Conservation (phyloP, 2,797 vertebrate species). For the Channallabes apus region DNA sequence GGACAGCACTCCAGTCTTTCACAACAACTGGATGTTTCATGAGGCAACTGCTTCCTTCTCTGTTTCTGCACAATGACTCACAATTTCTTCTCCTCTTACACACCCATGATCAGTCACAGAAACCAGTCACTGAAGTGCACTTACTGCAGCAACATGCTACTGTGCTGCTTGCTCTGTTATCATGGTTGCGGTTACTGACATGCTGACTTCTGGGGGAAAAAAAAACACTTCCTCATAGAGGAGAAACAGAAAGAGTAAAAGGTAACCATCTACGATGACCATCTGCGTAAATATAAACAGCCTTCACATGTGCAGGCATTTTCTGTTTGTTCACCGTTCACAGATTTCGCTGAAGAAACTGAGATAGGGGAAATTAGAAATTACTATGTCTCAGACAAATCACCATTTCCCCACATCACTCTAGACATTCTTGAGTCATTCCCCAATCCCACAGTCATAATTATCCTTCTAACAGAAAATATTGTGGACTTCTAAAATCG, state of each 20-base stretch:
- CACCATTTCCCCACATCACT: background rate
- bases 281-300: constrained; percentile 15
- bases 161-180: background rate
- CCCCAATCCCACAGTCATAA: background rate
- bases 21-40: constrained; percentile 37
- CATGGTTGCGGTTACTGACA: background rate
- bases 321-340: background rate
- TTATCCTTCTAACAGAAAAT: background rate
- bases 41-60: constrained; percentile 43
- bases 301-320: background rate
- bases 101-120: background rate
- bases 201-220: constrained; percentile 12
- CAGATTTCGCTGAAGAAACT: constrained; percentile 9
- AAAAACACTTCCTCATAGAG: constrained; percentile 32
- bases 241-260: constrained; percentile 24
- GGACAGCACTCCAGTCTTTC: constrained; percentile 19
- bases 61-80: constrained; percentile 39
- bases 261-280: background rate
- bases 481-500: background rate
- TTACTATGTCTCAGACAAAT: background rate
- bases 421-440: background rate
- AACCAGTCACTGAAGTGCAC: background rate
- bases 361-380: background rate
- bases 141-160: background rate
- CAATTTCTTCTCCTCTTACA: constrained; percentile 23